Evolutionary conservation across 2,797 vertebrate genomes (phyloP).

Genomic region (Crypturellus tataupa): DNA sequence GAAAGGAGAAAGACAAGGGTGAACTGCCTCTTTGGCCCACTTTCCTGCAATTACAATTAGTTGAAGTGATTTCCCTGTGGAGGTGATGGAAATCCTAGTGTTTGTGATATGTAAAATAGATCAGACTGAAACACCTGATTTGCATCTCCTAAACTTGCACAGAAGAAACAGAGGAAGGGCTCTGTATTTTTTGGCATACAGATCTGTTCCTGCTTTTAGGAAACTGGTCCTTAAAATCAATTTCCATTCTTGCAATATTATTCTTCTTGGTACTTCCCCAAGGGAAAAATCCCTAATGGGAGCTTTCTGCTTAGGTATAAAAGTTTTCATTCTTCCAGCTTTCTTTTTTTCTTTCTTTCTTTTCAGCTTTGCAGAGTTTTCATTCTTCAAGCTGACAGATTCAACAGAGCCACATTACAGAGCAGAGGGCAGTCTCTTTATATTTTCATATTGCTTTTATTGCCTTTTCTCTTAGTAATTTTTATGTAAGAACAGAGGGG

Average conservation of each 20-base stretch:
- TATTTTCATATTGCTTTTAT: neutral
- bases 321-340: neutral
- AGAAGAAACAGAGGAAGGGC: neutral
- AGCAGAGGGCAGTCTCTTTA: neutral
- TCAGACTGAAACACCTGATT: neutral
- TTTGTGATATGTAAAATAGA: neutral
- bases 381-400: neutral
- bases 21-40: neutral
- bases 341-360: neutral
- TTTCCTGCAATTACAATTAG: neutral
- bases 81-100: neutral
- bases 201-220: neutral
- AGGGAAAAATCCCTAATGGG: neutral
- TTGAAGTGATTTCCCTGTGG: neutral
- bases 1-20: neutral
- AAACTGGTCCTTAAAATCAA: neutral
- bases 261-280: neutral
- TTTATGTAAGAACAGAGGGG: constrained; percentile 1
- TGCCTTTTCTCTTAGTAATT: neutral
- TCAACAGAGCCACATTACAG: neutral
- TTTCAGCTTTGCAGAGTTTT: neutral
- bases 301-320: neutral
- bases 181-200: neutral
- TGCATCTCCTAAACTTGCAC: neutral
- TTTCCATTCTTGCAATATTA: neutral